Base-by-base conservation (phyloP, 2,888 invertebrate species). In the Halictus quadricinctus region DNA sequence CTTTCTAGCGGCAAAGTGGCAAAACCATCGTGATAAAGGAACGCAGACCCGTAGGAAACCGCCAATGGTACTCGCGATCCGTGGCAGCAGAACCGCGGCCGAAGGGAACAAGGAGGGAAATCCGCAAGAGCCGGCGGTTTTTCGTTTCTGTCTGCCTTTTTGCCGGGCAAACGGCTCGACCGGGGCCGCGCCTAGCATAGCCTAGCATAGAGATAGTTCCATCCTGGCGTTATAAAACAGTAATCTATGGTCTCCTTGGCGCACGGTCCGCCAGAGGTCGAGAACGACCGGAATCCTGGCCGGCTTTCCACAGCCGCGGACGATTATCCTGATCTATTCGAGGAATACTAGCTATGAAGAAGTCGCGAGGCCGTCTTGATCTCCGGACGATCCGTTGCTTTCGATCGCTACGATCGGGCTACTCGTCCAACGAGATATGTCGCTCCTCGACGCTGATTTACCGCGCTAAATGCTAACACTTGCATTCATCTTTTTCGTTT, bases 1-100 rank as follows among this genome's bases (percentile, higher is more conserved):
- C 90, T 91, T 90, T 90, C 91, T 87, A 88, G 82, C 85, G 87
- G 86, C 90, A 85, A 89, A 91, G 89, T 91, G 89, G 91, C 89
- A 91, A 92, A 91, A 91, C 87, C 91, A 87, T 91, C 89, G 88
- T 89, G 90, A 91, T 91, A 92, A 91, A 90, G 89, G 83, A 86
- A 88, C 87, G 84, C 77, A 66, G 21, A 10, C n/a, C 54, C 76
- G 72, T 36, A 83, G 85, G 84, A 70, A 86, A 84, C 77, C 83
- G 85, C 69, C 76, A 76, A 86, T 87, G 80, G 81, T 81, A 81
- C 77, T 74, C 69, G 81, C 79, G 46, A 83, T 60, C 72, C 70
- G 41, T 13, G 54, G 4, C 58, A n/a, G n/a, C n/a, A 58, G 58
- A 64, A 78, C 54, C 70, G 58, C 13, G 29, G 79, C 60, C 36